Percentiles rank a stretch among this genome's conserved stretches.
phyloP scores from a whole-genome alignment of 2,888 invertebrate genomes.

The Scrobipalpa atriplicella region DNA sequence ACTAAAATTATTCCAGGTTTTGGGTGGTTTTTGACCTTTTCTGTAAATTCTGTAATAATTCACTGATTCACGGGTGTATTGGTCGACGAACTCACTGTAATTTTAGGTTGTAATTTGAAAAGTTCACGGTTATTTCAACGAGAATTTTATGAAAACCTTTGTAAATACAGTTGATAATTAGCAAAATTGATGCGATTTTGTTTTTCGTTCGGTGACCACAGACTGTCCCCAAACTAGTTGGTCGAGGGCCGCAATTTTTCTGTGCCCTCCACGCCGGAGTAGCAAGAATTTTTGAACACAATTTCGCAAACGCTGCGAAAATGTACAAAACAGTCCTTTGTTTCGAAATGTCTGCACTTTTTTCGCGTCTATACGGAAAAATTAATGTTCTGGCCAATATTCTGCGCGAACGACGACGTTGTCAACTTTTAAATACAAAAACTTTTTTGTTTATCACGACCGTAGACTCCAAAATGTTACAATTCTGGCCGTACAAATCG shows the following conservation, averaged over 20 bases:
- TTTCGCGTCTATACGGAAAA: constrained; percentile 82
- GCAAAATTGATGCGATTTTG: constrained; percentile 75
- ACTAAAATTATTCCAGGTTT: constrained; percentile 72
- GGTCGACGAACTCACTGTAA: constrained; percentile 75
- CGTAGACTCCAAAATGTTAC: constrained; percentile 75
- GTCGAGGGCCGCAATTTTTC: constrained; percentile 64
- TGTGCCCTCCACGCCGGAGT: constrained; percentile 64
- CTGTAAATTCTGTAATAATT: constrained; percentile 63
- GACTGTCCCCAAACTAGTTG: constrained; percentile 77
- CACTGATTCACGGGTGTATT: constrained; percentile 73
- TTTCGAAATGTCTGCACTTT: constrained; percentile 75
- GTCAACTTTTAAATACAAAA: constrained; percentile 65
- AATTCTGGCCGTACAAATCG: constrained; percentile 78
- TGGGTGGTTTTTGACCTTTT: constrained; percentile 45
- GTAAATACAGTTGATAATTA: constrained; percentile 61
- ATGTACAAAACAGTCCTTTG: constrained; percentile 83
- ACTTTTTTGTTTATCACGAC: constrained; percentile 67
- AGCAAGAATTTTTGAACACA: constrained; percentile 77
- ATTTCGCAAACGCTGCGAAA: constrained; percentile 81
- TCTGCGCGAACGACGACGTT: constrained; percentile 75
- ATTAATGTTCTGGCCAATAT: constrained; percentile 76
- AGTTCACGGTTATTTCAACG: constrained; percentile 66
- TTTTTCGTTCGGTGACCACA: constrained; percentile 77
- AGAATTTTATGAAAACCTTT: constrained; percentile 70
- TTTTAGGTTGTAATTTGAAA: constrained; percentile 62